Conservation (phyloP, 2,113 vertebrate genomes). For the Syngnathus scovelli region DNA sequence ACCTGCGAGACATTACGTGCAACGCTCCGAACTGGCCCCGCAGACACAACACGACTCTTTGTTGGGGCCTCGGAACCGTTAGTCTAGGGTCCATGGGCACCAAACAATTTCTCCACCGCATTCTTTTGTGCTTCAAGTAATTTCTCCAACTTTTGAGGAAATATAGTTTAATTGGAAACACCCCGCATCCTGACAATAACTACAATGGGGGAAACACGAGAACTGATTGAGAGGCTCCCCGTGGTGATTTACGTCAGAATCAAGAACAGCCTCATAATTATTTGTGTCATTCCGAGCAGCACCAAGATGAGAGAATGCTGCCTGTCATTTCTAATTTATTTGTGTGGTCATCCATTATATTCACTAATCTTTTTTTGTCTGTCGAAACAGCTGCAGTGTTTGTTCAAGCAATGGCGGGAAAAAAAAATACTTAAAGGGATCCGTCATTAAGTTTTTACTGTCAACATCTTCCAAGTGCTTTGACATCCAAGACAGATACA, state of each 20-base stretch:
- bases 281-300: slow-evolving; percentile 27
- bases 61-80: slow-evolving; percentile 52
- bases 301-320: slow-evolving; percentile 2
- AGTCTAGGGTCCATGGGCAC: slow-evolving; percentile 42
- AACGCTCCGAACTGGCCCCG: slow-evolving; percentile 46
- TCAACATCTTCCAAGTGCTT: slow-evolving; percentile 37
- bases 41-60: slow-evolving; percentile 66
- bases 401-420: slow-evolving; percentile 34
- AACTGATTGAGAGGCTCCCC: slow-evolving; percentile 32
- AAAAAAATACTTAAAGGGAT: slow-evolving; percentile 19
- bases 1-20: slow-evolving; percentile 66
- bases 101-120: slow-evolving; percentile 63
- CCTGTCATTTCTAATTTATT: neutral
- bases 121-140: slow-evolving; percentile 59
- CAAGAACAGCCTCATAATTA: neutral
- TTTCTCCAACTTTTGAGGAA: slow-evolving; percentile 62
- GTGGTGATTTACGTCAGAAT: slow-evolving; percentile 16
- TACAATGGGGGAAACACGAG: slow-evolving; percentile 31
- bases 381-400: slow-evolving; percentile 14
- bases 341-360: slow-evolving; percentile 37
- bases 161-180: slow-evolving; percentile 71
- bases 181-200: slow-evolving; percentile 40
- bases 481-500: slow-evolving; percentile 47
- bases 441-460: slow-evolving; percentile 31
- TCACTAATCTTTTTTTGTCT: slow-evolving; percentile 32